A percentile compares a stretch with the other conserved stretches of the same genome.
Evolutionary conservation across 2,113 vertebrate species (phyloP).

Genomic region (Malaclemys terrapin): DNA sequence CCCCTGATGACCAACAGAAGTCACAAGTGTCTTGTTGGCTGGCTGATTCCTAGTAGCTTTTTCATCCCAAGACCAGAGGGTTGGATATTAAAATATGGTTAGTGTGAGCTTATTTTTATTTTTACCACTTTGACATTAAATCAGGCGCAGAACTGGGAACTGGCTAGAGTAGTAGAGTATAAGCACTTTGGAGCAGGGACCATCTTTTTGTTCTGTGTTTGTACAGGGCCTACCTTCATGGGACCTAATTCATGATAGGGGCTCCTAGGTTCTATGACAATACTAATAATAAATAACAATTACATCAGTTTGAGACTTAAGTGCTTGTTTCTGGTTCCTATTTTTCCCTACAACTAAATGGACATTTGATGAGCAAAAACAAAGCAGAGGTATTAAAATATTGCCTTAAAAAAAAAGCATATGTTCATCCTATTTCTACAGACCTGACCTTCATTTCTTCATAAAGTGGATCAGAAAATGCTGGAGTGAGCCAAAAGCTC

Average conservation of each 20-base stretch:
- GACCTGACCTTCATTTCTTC: background rate
- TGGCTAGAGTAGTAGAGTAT: no score
- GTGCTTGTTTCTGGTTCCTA: background rate
- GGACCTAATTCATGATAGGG: background rate
- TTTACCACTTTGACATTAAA: no score
- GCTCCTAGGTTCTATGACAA: background rate
- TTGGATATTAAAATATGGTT: no score
- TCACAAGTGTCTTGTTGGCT: no score
- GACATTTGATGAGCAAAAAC: background rate
- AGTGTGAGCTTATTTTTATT: no score
- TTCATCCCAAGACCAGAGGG: no score
- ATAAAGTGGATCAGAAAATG: background rate
- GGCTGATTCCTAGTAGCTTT: no score
- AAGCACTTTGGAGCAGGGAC: background rate
- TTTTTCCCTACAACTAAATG: background rate
- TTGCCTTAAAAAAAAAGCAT: background rate
- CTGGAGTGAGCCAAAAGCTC: background rate
- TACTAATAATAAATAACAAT: background rate
- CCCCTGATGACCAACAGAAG: no score
- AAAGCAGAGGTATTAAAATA: background rate
- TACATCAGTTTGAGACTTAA: background rate
- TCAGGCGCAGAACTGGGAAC: no score
- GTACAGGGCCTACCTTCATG: background rate
- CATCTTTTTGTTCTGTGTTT: background rate
- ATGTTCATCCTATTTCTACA: background rate